Conservation (phyloP, 2,888 invertebrate species). For the Oasisia sp. region DNA sequence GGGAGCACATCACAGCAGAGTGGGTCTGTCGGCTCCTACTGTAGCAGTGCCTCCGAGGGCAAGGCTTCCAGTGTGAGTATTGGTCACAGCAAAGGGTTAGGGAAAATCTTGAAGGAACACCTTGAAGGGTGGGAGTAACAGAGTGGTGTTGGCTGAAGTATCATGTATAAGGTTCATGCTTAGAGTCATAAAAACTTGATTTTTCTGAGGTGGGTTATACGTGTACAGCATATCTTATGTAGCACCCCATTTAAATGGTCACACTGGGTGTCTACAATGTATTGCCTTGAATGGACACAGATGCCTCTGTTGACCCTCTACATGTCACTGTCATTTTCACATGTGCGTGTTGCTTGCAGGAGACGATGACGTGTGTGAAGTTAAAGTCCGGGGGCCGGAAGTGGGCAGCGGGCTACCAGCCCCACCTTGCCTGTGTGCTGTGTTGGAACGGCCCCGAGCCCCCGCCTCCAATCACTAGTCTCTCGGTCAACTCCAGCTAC, state of each 20-base stretch:
- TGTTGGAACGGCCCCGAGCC: conserved; percentile 79
- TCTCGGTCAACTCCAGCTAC: conserved; percentile 94
- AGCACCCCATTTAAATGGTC: too few species aligned
- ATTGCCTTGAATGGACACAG: too few species aligned
- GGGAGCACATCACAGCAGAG: conserved; percentile 61
- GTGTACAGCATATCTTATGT: too few species aligned
- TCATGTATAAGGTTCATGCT: too few species aligned
- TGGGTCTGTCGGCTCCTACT: conserved; percentile 65
- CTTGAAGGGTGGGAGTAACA: too few species aligned
- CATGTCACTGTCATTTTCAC: background rate
- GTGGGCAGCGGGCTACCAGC: conserved; percentile 94
- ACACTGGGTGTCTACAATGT: background rate
- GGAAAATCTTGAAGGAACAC: too few species aligned
- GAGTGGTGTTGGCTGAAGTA: too few species aligned
- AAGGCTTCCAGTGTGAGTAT: conserved; percentile 33
- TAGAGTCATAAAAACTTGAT: too few species aligned
- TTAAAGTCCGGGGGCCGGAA: conserved; percentile 83
- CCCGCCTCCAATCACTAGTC: conserved; percentile 86
- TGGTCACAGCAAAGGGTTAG: conserved; percentile 28
- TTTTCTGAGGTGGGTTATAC: too few species aligned
- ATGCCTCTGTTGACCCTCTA: background rate
- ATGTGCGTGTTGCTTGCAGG: conserved; percentile 35
- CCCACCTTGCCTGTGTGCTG: conserved; percentile 92
- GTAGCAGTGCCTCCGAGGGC: conserved; percentile 65
- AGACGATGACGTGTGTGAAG: conserved; percentile 63